A percentile compares a stretch with the other conserved stretches of the same genome.
These are phyloP conservation scores for Microcebus griseorufus DNA, from an alignment of 2,113 vertebrate species.

Conservation along the genomic window DNA sequence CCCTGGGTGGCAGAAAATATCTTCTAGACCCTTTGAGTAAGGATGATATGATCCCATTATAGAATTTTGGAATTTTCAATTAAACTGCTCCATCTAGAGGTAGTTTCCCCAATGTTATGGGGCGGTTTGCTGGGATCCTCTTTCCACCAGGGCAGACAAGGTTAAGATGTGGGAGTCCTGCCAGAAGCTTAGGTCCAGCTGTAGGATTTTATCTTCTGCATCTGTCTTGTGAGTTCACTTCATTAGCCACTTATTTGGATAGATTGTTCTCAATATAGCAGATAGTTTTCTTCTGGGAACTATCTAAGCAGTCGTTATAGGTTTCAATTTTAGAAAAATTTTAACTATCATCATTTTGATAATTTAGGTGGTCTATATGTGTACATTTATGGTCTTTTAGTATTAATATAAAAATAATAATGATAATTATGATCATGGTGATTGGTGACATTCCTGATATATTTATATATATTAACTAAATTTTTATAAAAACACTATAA, in stretches of 20 bases:
- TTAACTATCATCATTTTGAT: not conserved
- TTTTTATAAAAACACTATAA: not conserved
- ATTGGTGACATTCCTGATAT: not conserved
- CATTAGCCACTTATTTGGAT: not conserved
- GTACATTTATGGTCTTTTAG: not conserved
- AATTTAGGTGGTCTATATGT: not conserved
- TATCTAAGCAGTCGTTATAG: not conserved
- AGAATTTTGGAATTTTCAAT: constrained; percentile 50
- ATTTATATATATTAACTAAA: not conserved
- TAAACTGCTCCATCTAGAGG: not conserved
- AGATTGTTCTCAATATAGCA: not conserved
- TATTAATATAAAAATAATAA: not conserved
- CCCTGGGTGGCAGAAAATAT: not conserved
- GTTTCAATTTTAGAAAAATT: not conserved
- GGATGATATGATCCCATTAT: not conserved
- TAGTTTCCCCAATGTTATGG: constrained; percentile 20
- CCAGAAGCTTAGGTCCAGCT: constrained; percentile 48
- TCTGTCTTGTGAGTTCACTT: not conserved
- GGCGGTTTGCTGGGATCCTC: not conserved
- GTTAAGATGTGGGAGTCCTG: not conserved
- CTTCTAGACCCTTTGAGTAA: not conserved
- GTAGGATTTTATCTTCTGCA: not conserved
- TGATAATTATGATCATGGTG: not conserved
- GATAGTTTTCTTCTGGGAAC: not conserved
- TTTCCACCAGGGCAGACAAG: constrained; percentile 35